Base-by-base conservation (phyloP, 2,113 vertebrate genomes). In the Eulacestoma nigropectus region DNA sequence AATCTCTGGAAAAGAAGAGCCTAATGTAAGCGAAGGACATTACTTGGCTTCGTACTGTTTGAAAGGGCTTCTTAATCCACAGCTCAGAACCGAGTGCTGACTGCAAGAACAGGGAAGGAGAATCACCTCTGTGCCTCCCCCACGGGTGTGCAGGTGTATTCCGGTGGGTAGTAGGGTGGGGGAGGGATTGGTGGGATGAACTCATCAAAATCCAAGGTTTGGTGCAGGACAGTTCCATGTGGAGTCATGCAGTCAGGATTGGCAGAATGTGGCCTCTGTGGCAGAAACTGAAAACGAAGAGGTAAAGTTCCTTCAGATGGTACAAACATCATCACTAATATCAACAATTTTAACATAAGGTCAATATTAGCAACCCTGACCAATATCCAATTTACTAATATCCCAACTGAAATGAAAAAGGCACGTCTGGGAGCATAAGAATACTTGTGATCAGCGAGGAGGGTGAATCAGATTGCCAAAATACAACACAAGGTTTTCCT, bases 111-210 rank as follows among this genome's bases (percentile, higher is more conserved):
- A 86, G 78, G 41, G 44, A 76, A 50, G 29, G 29, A 22, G 21
- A 81, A 81, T 94, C 69, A 98, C 99, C 99, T 99, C 94, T 99
- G 99, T 13, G 98, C 97, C 65, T 99, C 99, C 30, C 98, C 91
- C 11, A 98, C 97, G 15, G 99, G 99, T 1, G 99, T 99, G 92
- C 99, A 99, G 97, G 98, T 99, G 86, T 99, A 99, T 69, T 99
- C 99, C 0, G 99, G 99, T 1, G 99, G 99, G 97, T 99, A 99
- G 94, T 99, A 99, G 16, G 99, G 99, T 0, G 99, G 99, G 16
- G 99, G 99, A 0, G 99, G 99, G 27, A 99, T 99, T 6, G 99
- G 99, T 17, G 99, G 98, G 46, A 99, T 98, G 89, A 99, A 99
- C 97, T 99, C 99, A 29, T 99, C 99, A 30, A 99, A 99, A 97